phyloP scores from a whole-genome alignment of 2,888 invertebrate genomes.

The Idaea straminata region DNA sequence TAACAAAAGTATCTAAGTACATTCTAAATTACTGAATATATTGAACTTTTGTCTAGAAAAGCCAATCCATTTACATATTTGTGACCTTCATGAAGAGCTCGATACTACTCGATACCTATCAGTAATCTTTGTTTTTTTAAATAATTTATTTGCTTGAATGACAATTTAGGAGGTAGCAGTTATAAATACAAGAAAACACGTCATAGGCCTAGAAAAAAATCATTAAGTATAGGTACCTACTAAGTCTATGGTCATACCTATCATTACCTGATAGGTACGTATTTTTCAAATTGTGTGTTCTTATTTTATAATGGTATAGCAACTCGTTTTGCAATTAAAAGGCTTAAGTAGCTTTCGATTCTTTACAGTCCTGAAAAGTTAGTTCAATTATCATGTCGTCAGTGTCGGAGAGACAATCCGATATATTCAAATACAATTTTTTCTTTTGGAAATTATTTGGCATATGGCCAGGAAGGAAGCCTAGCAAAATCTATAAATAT shows the following conservation, averaged over 20 bases:
- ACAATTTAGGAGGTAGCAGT: constrained; percentile 22
- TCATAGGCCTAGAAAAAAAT: no score
- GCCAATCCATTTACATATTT: no score
- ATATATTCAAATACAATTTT: constrained; percentile 48
- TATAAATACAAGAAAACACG: constrained; percentile 37
- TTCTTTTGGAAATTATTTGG: constrained; percentile 52
- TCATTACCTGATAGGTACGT: constrained; percentile 19
- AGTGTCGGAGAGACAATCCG: constrained; percentile 31
- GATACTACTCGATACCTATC: no score
- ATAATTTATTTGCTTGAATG: not conserved
- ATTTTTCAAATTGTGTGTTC: constrained; percentile 16
- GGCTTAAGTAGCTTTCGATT: constrained; percentile 9
- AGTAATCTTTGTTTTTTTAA: no score
- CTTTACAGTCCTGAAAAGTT: not conserved
- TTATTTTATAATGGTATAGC: constrained; percentile 19
- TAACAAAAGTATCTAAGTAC: no score
- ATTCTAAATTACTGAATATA: no score
- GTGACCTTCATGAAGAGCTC: no score
- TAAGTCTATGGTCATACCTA: no score
- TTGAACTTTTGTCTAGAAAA: no score
- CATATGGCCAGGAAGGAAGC: constrained; percentile 47
- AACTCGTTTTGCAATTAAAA: constrained; percentile 27
- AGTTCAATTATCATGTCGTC: constrained; percentile 21
- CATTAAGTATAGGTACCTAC: no score
- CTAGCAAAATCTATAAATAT: constrained; percentile 47